Conservation (phyloP, 2,797 vertebrate species). For the Tinamus major region DNA sequence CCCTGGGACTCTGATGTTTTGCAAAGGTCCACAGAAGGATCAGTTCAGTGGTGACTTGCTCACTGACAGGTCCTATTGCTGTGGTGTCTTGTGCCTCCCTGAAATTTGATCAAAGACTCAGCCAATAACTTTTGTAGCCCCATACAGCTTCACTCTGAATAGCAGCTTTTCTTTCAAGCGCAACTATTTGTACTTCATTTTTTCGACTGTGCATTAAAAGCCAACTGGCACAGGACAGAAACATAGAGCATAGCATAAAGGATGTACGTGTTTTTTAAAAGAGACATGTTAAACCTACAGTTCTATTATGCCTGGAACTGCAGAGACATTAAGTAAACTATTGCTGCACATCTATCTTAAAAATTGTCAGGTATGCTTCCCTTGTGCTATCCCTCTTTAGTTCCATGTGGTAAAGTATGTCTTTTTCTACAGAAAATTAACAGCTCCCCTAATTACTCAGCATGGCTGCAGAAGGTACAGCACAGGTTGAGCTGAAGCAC, state of each 20-base stretch:
- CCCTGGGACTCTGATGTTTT: background rate
- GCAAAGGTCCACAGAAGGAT: background rate
- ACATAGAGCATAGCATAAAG: background rate
- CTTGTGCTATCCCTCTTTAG: background rate
- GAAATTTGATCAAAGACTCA: constrained; percentile 26
- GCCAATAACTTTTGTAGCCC: constrained; percentile 17
- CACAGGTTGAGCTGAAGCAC: background rate
- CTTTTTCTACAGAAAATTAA: constrained; percentile 45
- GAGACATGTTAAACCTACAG: constrained; percentile 24
- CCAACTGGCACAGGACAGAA: constrained; percentile 32
- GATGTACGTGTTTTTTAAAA: constrained; percentile 1
- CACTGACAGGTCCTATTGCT: background rate
- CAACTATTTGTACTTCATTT: constrained; percentile 13
- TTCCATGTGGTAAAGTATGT: background rate
- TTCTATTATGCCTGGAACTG: constrained; percentile 35
- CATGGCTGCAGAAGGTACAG: background rate
- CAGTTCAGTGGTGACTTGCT: background rate
- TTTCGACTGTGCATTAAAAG: constrained; percentile 24
- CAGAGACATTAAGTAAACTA: constrained; percentile 50
- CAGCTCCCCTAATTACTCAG: background rate
- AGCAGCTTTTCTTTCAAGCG: constrained; percentile 38
- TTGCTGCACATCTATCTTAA: constrained; percentile 36
- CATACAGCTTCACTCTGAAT: background rate
- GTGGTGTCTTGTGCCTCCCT: background rate
- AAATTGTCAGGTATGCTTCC: constrained; percentile 7